These are phyloP conservation scores for Apis florea DNA, from an alignment of 1,140 invertebrate genomes.

Conservation along the genomic window DNA sequence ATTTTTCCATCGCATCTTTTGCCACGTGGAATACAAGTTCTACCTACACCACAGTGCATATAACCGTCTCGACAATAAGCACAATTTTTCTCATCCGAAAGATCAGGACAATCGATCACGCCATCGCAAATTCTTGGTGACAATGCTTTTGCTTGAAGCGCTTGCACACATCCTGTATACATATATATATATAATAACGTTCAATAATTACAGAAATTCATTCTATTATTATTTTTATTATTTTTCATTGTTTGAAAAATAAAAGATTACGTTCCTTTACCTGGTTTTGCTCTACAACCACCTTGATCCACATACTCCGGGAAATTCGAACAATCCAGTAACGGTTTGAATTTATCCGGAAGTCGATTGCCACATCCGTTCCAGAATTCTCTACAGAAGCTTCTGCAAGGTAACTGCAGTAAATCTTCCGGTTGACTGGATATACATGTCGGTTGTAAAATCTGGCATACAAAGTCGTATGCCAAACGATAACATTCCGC, in stretches of 20 bases:
- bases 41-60: constrained; percentile 89
- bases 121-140: constrained; percentile 91
- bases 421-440: constrained; percentile 79
- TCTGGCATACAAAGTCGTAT: constrained; percentile 92
- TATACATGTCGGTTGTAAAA: constrained; percentile 89
- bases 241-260: neutral
- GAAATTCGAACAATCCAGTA: constrained; percentile 90
- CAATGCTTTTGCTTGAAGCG: constrained; percentile 86
- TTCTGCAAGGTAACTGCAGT: constrained; percentile 87
- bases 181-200: neutral
- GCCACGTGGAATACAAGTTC: constrained; percentile 85
- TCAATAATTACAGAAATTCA: neutral
- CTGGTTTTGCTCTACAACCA: constrained; percentile 88
- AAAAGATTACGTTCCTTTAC: constrained; percentile 75
- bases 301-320: constrained; percentile 88
- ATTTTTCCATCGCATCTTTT: constrained; percentile 90
- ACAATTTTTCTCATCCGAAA: constrained; percentile 89
- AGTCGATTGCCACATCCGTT: constrained; percentile 89
- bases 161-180: constrained; percentile 84
- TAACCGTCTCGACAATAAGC: constrained; percentile 86
- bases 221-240: neutral
- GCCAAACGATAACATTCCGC: constrained; percentile 92
- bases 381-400: constrained; percentile 93
- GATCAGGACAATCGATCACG: constrained; percentile 90
- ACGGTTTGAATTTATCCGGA: constrained; percentile 84